These are phyloP conservation scores for Centruroides sculpturatus DNA, from an alignment of 1,140 invertebrate species.

Conservation along the genomic window DNA sequence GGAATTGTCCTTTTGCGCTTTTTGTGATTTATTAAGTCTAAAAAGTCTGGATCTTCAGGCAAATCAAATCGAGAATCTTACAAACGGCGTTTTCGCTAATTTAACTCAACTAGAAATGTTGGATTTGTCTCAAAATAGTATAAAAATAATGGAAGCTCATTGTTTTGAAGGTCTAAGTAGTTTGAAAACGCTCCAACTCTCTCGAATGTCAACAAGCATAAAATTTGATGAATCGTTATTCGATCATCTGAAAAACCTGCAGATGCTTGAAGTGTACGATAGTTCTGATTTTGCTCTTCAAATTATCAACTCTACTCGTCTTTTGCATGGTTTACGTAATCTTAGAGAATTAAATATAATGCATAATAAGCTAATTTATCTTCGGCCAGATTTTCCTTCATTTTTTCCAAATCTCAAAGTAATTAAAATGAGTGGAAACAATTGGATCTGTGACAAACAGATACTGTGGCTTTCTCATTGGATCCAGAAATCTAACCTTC, in stretches of 20 bases:
- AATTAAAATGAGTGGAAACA: conserved; percentile 31
- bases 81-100: conserved; percentile 25
- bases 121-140: conserved; percentile 60
- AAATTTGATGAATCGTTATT: conserved; percentile 29
- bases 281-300: conserved; percentile 52
- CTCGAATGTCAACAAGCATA: conserved; percentile 41
- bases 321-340: conserved; percentile 43
- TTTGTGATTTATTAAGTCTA: conserved; percentile 44
- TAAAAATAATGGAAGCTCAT: conserved; percentile 46
- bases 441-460: conserved; percentile 29
- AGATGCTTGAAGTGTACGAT: conserved; percentile 51
- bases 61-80: conserved; percentile 30
- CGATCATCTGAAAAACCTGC: conserved; percentile 47
- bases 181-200: conserved; percentile 48
- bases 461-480: conserved; percentile 30
- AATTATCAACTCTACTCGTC: conserved; percentile 43
- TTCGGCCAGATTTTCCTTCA: conserved; percentile 49
- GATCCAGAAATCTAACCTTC: conserved; percentile 23
- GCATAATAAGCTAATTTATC: conserved; percentile 41
- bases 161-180: conserved; percentile 47
- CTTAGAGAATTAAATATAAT: conserved; percentile 50
- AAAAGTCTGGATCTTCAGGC: conserved; percentile 33
- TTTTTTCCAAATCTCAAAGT: conserved; percentile 47
- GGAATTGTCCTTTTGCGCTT: conserved; percentile 46
- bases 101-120: conserved; percentile 37